Base-by-base conservation (phyloP, 2,797 vertebrate genomes). In the Bucorvus abyssinicus region DNA sequence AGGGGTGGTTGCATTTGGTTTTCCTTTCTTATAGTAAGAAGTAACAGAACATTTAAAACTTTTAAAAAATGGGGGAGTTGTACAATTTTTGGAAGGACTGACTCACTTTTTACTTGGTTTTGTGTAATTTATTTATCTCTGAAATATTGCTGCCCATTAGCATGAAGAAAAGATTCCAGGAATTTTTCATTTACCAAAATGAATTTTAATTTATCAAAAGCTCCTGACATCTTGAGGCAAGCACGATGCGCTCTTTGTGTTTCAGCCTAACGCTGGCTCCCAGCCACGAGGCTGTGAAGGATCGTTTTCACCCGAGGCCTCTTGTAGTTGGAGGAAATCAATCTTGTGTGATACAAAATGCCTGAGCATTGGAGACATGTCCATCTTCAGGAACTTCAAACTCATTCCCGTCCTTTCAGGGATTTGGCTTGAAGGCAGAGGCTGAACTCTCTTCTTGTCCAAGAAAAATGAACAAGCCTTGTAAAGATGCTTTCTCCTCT, bases 401-500 rank as follows among this genome's bases (percentile, higher is more conserved):
- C 93, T 79, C 91, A 18, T 86, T 91, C 83, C 22, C 91, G 80
- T 89, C 83, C 88, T 94, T 93, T 84, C 83, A n/a, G 77, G 77
- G 47, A 53, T 84, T 94, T 94, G 95, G 83, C 94, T 95, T 36
- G 95, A 68, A 96, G 92, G 96, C 95, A 91, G 78, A 94, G 73
- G 79, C 93, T 89, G 87, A 88, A 61, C 83, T 94, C 85, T 65
- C 36, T 52, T 34, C 94, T 94, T 70, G 32, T 89, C 91, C 95
- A 79, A 96, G 93, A 95, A 90, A 96, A 96, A 94, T 84, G 94
- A 93, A 77, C 36, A 6, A 90, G 93, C 57, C 87, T 94, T 84
- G 87, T 70, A 88, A 95, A 96, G 95, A 96, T 93, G 96, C 95
- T 96, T 96, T 93, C 85, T 86, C 63, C 93, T 93, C 71, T 89